A percentile compares a stretch with the other conserved stretches of the same genome.
phyloP scores from a whole-genome alignment of 2,797 vertebrate species.

The Xyrichtys novacula region DNA sequence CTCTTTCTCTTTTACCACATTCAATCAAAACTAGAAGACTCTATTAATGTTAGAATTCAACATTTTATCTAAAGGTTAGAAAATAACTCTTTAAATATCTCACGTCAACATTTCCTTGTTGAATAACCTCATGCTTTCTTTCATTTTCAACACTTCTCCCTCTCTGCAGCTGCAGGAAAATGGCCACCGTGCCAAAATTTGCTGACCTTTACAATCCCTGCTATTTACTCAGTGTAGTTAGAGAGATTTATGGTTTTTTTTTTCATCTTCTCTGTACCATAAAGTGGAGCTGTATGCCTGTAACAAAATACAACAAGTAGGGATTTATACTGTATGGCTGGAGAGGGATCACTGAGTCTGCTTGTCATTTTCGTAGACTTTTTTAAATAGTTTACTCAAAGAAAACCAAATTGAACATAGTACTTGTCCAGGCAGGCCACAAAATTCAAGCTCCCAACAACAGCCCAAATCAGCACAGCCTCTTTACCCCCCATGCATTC shows the following conservation, averaged over 20 bases:
- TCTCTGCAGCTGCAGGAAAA: conserved; percentile 9
- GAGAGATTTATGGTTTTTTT: conserved; percentile 1
- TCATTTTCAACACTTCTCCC: conserved; percentile 20
- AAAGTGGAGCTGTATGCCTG: neutral
- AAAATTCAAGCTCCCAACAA: no score
- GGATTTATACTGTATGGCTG: neutral
- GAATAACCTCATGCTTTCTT: conserved; percentile 27
- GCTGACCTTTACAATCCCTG: conserved; percentile 9
- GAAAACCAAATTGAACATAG: no score
- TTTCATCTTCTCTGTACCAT: neutral
- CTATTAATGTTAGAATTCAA: neutral
- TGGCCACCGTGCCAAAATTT: conserved; percentile 7
- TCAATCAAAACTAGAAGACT: no score
- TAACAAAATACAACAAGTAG: neutral
- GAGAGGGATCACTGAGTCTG: no score
- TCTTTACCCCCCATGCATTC: no score
- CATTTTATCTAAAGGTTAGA: conserved; percentile 3
- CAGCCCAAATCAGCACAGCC: no score
- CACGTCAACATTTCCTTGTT: conserved; percentile 5
- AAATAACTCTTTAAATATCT: neutral
- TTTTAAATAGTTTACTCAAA: no score
- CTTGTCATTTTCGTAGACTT: no score
- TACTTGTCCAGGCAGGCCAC: no score
- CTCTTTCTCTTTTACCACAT: no score
- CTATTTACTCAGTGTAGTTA: conserved; percentile 12